Evolutionary conservation across 2,113 vertebrate species (phyloP), one percentile per base, ranked within the genome.

Genomic region (Sisor rabdophorus): DNA sequence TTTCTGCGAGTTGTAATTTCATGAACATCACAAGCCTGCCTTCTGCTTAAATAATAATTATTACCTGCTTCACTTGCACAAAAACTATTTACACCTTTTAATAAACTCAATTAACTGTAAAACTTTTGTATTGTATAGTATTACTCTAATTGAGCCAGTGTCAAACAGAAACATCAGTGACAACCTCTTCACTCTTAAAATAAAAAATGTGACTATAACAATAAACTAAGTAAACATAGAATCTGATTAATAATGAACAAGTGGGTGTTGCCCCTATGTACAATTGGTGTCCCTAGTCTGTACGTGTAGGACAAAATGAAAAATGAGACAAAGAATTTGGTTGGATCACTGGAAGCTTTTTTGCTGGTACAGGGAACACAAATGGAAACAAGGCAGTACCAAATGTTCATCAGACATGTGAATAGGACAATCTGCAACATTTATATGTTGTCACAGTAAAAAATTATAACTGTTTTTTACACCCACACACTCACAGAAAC

Each of bases 321-420:
- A 26, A 40, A 64, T 28, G 26, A 56, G 74, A 20, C 36, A 60
- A 20, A n/a, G 4, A 55, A 55, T 65, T 63, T 69, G 47, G 36
- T 76, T 76, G 74, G 63, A 76, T 76, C 63, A 76, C 40, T 68
- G 53, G 74, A 65, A 76, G 63, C 36, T 68, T 76, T 68, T 44
- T 32, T 56, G 63, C 30, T 47, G n/a, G 50, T 26, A 2, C 19
- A 54, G 24, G 32, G 52, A 55, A 22, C 32, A 65, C 32, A 44
- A 7, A 47, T 11, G 32, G 30, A 67, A 56, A 55, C 22, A 44
- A 67, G 63, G 22, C 40, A 48, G 74, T 55, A 11, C 20, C 30
- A 56, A 55, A 56, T 67, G 22, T 28, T 55, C 50, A 55, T 53
- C 30, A 47, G 56, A 76, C 32, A 47, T 50, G 30, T 60, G 44